Percentiles rank a stretch among this genome's conserved stretches.
phyloP scores from a whole-genome alignment of 2,797 vertebrate genomes.

The Paguma larvata region DNA sequence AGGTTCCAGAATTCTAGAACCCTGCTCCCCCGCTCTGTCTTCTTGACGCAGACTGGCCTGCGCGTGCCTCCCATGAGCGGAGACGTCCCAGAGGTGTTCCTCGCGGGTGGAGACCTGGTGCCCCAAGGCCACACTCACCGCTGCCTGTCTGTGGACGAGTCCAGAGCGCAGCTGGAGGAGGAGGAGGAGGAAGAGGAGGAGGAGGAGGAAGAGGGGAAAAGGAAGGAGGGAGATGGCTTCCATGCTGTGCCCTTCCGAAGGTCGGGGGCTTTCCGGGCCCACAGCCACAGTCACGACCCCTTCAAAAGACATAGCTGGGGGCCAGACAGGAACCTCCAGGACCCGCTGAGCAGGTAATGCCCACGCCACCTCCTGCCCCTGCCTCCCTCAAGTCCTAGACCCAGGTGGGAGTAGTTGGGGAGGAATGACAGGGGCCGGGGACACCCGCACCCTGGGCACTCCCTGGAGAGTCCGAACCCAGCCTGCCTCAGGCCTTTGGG shows the following conservation, averaged over 20 bases:
- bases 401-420: background rate
- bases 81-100: background rate
- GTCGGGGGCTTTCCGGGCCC: background rate
- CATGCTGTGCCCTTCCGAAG: slow-evolving; percentile 73
- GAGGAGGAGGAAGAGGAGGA: background rate
- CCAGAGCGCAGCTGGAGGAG: background rate
- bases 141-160: slow-evolving; percentile 76
- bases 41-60: slow-evolving; percentile 22
- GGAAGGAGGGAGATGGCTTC: background rate
- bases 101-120: slow-evolving; percentile 21
- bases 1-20: slow-evolving; percentile 66
- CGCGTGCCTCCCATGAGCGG: slow-evolving; percentile 75
- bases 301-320: slow-evolving; percentile 93
- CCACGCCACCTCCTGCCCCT: too few species aligned
- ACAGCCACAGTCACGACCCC: slow-evolving; percentile 77
- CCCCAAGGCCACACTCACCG: slow-evolving; percentile 54
- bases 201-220: background rate
- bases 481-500: background rate
- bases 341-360: slow-evolving; percentile 85
- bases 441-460: background rate
- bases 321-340: slow-evolving; percentile 85
- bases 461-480: background rate
- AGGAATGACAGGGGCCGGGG: background rate
- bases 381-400: background rate
- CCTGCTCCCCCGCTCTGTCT: slow-evolving; percentile 12